Evolutionary conservation across 2,797 vertebrate species (phyloP).

Genomic region (Pipistrellus nathusii): DNA sequence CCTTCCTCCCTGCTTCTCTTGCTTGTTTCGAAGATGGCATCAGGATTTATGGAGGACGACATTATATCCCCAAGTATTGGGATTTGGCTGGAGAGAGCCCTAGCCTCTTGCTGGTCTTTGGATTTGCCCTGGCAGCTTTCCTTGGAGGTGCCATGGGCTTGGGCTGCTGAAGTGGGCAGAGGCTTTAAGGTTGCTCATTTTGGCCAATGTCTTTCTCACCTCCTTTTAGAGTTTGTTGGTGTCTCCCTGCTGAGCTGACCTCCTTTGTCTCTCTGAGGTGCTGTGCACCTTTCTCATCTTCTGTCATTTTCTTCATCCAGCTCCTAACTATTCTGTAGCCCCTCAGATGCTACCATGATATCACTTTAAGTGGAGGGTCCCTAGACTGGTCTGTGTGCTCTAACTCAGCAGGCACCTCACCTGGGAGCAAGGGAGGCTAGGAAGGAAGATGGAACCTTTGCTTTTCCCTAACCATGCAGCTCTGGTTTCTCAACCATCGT

Average conservation of each 20-base stretch:
- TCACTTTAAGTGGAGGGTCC: background rate
- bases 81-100: background rate
- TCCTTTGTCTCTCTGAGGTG: background rate
- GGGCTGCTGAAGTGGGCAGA: background rate
- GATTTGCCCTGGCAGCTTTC: background rate
- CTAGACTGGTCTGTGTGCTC: background rate
- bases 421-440: background rate
- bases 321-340: background rate
- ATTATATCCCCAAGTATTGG: no score
- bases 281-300: background rate
- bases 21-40: background rate
- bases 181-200: background rate
- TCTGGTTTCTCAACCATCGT: background rate
- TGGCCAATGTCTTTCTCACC: background rate
- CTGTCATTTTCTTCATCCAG: background rate
- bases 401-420: background rate
- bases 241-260: background rate
- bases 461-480: background rate
- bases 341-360: background rate
- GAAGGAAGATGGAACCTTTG: background rate
- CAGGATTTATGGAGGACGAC: background rate
- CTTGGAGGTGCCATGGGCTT: background rate
- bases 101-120: background rate
- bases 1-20: background rate
- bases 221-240: background rate